Percentiles rank a stretch among this genome's conserved stretches.
phyloP scores from a whole-genome alignment of 2,797 vertebrate genomes.

The Chelon auratus region DNA sequence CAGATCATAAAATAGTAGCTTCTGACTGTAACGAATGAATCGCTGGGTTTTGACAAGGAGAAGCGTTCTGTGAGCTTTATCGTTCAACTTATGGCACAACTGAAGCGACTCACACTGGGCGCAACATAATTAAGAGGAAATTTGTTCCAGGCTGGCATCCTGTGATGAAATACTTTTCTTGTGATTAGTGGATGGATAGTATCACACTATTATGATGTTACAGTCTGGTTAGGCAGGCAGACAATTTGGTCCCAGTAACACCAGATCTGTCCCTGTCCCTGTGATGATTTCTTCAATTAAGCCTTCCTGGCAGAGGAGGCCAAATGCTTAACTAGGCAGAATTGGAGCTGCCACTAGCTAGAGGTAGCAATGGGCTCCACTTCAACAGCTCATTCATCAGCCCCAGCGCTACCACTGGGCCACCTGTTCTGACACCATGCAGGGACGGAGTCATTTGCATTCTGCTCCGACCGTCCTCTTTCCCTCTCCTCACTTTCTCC shows the following conservation, averaged over 20 bases:
- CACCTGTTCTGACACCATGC: conserved; percentile 83
- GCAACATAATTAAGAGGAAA: conserved; percentile 53
- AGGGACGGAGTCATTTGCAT: conserved; percentile 79
- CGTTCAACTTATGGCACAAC: conserved; percentile 31
- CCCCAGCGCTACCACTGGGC: conserved; percentile 76
- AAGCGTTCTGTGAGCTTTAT: conserved; percentile 17
- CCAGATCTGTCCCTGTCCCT: conserved; percentile 73
- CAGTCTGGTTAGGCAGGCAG: conserved; percentile 69
- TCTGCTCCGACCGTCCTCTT: conserved; percentile 69
- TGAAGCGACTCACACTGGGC: conserved; percentile 32
- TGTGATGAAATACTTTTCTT: conserved; percentile 60
- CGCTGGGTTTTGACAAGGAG: conserved; percentile 23
- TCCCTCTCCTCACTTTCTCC: conserved; percentile 47
- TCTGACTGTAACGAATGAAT: conserved; percentile 42
- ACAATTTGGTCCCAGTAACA: conserved; percentile 73
- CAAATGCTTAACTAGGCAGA: conserved; percentile 83
- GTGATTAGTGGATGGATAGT: conserved; percentile 58
- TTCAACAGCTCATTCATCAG: conserved; percentile 85
- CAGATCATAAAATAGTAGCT: conserved; percentile 46
- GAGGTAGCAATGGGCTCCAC: conserved; percentile 80
- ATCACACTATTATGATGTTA: conserved; percentile 70
- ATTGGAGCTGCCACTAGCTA: conserved; percentile 82
- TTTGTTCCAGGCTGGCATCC: conserved; percentile 43
- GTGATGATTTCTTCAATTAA: conserved; percentile 84
- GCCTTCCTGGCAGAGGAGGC: conserved; percentile 76